These are phyloP conservation scores for Pseudorectes ferrugineus DNA, from an alignment of 2,113 vertebrate species.

Conservation along the genomic window DNA sequence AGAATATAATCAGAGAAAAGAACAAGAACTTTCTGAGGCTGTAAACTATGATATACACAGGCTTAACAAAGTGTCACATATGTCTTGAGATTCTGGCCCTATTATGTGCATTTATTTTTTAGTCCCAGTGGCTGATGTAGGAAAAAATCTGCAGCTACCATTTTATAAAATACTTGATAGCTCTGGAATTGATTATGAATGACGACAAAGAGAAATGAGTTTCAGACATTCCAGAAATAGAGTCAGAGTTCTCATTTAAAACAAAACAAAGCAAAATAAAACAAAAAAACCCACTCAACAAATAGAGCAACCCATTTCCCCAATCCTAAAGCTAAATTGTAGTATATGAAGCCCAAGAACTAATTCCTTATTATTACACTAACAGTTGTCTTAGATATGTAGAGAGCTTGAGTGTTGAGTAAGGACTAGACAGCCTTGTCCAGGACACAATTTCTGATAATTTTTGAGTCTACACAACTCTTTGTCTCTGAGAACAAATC, in stretches of 20 bases:
- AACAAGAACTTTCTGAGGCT: conserved; percentile 10
- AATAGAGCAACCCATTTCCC: neutral
- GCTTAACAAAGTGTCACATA: neutral
- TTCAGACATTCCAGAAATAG: neutral
- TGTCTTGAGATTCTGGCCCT: neutral
- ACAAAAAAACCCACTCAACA: neutral
- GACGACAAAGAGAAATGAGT: neutral
- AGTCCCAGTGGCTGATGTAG: neutral
- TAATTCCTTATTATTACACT: neutral
- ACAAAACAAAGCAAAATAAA: neutral
- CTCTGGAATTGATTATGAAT: conserved; percentile 18
- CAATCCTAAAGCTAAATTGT: neutral
- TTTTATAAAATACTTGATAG: conserved; percentile 7
- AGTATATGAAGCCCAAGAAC: neutral
- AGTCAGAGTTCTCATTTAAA: neutral
- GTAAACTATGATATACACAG: neutral
- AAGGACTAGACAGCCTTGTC: neutral
- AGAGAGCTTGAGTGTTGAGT: neutral
- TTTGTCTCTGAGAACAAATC: neutral
- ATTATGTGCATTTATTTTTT: neutral
- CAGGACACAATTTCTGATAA: neutral
- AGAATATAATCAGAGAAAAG: neutral
- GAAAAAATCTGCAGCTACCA: neutral
- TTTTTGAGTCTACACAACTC: neutral
- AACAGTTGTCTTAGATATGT: neutral